These are phyloP conservation scores for Eupsilia transversa DNA, from an alignment of 2,888 invertebrate genomes.

Conservation along the genomic window DNA sequence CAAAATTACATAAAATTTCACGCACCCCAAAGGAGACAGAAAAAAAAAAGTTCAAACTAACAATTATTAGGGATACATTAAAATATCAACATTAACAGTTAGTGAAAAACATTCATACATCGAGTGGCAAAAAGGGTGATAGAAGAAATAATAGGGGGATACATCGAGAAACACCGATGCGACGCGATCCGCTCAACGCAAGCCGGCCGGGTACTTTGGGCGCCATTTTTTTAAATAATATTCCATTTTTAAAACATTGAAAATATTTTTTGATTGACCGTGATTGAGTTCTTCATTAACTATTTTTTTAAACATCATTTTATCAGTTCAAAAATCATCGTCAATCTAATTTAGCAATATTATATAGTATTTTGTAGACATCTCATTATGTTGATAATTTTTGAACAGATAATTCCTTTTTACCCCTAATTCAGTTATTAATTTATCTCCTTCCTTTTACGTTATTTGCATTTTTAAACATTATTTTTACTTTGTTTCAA, in stretches of 20 bases:
- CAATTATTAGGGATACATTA: slow-evolving; percentile 76
- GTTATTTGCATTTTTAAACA: background rate
- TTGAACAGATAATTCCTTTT: background rate
- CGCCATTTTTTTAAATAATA: slow-evolving; percentile 66
- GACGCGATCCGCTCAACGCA: slow-evolving; percentile 83
- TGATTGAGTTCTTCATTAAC: slow-evolving; percentile 38
- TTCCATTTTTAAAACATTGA: slow-evolving; percentile 44
- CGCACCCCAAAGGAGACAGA: slow-evolving; percentile 66
- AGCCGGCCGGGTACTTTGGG: slow-evolving; percentile 89
- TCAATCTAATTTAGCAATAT: background rate
- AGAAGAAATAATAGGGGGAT: slow-evolving; percentile 85
- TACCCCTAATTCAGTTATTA: background rate
- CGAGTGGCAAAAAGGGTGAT: slow-evolving; percentile 89
- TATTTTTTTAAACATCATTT: background rate
- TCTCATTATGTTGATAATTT: background rate
- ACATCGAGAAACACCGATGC: slow-evolving; percentile 90
- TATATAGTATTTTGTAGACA: background rate
- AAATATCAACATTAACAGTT: slow-evolving; percentile 90
- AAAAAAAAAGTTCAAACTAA: slow-evolving; percentile 71
- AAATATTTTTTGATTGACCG: slow-evolving; percentile 32
- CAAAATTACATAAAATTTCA: slow-evolving; percentile 60
- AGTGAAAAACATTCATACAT: slow-evolving; percentile 90
- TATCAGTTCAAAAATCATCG: background rate
- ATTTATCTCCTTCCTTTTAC: background rate
- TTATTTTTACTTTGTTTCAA: background rate